Percentiles rank a stretch among this genome's conserved stretches.
Conservation (phyloP, 2,888 invertebrate genomes). For the Megamerina dolium region DNA sequence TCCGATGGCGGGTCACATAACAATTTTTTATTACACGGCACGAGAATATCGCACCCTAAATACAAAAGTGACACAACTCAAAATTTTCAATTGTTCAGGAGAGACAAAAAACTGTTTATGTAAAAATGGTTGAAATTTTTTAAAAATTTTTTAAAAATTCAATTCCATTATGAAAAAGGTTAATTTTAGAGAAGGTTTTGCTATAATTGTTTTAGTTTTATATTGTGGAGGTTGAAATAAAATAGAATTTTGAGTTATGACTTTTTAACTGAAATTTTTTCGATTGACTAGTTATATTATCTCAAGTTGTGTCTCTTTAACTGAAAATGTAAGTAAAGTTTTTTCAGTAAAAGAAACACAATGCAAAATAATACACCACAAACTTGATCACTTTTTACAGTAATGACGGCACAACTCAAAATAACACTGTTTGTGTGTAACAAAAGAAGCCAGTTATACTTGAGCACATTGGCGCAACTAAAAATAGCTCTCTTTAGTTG, state of each 20-base stretch:
- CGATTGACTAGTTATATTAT: slow-evolving; percentile 7
- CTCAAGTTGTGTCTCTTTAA: slow-evolving; percentile 5
- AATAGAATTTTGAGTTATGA: slow-evolving; percentile 7
- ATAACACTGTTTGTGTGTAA: not conserved
- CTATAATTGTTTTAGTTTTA: slow-evolving; percentile 1
- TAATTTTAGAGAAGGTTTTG: not conserved
- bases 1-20: no score
- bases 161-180: not conserved
- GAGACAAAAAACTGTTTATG: slow-evolving; percentile 1
- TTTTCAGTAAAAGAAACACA: no score
- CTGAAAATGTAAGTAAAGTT: no score
- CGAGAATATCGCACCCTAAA: slow-evolving; percentile 2
- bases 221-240: slow-evolving; percentile 4
- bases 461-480: slow-evolving; percentile 4
- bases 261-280: slow-evolving; percentile 8
- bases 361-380: slow-evolving; percentile 8
- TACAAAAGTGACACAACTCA: slow-evolving; percentile 5
- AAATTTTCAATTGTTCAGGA: slow-evolving; percentile 2
- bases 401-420: slow-evolving; percentile 1
- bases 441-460: not conserved
- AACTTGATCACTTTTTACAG: slow-evolving; percentile 7
- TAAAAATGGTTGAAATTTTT: slow-evolving; percentile 2
- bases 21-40: no score
- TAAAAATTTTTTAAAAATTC: not conserved
- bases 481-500: slow-evolving; percentile 6